Evolutionary conservation across 2,797 vertebrate species (phyloP), one percentile per base, ranked within the genome.

Genomic region (Meda fulgida): DNA sequence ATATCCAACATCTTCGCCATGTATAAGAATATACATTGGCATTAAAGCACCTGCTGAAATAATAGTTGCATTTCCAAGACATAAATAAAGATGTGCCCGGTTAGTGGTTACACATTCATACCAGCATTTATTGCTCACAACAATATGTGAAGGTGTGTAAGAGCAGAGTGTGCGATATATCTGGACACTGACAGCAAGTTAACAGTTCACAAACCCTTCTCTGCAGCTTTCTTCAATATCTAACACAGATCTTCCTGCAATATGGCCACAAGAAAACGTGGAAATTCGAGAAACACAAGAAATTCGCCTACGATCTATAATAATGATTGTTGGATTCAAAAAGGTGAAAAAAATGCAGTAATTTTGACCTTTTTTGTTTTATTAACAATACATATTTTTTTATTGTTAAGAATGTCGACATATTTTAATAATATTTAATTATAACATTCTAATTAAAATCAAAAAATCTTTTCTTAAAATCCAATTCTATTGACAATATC

Each of bases 201-300:
- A 5, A 11, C 14, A 36, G 43, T 9, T 43, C 7, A 65, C 77
- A 65, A 21, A 75, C 5, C 48, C 29, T 53, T 53, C 72, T 53
- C 38, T 31, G 40, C 40, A 46, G 36, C 23, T 78, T 63, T 78
- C 55, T 78, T 26, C 16, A 23, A 16, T 48, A 66, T 65, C 40
- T 36, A 21, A 34, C n/a, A 34, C 19, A 31, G 38, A n/a, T n/a
- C n/a, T n/a, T 6, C 1, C n/a, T 18, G 26, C 16, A 36, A 79
- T 66, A 89, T 87, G 88, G 53, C 78, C 31, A 55, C 75, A 21
- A 72, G 65, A 5, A 85, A 87, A 1, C 85, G 86, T 0, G 92
- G 92, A n/a, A n/a, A n/a, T n/a, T n/a, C n/a, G n/a, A n/a, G n/a
- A n/a, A n/a, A n/a, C n/a, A n/a, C n/a, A n/a, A n/a, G n/a, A n/a